Conservation (phyloP, 2,888 invertebrate species). For the Himalopsyche anomala region DNA sequence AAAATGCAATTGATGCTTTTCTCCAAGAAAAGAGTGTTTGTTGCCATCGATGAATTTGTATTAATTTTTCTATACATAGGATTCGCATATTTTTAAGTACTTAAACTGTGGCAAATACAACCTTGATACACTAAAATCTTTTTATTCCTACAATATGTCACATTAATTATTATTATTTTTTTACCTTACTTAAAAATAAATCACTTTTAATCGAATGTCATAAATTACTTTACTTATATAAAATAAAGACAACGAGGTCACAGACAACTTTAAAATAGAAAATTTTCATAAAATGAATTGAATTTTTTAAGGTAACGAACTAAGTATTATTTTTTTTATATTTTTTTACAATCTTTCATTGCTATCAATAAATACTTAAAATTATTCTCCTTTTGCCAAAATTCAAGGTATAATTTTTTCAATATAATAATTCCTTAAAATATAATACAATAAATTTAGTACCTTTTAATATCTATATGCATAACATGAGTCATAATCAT, state of each 20-base stretch:
- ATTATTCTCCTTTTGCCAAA: constrained; percentile 38
- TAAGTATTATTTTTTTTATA: constrained; percentile 31
- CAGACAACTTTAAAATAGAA: not conserved
- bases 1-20: not conserved
- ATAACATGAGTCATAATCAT: constrained; percentile 22
- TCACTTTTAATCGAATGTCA: not conserved
- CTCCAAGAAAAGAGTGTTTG: not conserved
- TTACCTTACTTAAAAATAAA: not conserved
- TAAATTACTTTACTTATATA: not conserved
- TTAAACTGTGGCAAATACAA: constrained; percentile 6
- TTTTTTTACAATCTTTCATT: constrained; percentile 18
- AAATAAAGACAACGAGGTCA: constrained; percentile 17
- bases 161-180: too few relatives aligned
- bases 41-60: constrained; percentile 31
- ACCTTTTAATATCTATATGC: not conserved
- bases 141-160: too few relatives aligned
- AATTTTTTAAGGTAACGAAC: constrained; percentile 2
- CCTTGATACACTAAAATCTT: not conserved
- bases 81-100: constrained; percentile 8
- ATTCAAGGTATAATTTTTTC: constrained; percentile 23
- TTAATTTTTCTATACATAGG: not conserved
- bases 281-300: constrained; percentile 28
- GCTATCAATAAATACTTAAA: constrained; percentile 26
- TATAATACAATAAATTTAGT: not conserved
- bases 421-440: not conserved